These are phyloP conservation scores for Proales similis DNA, from an alignment of 1,140 invertebrate genomes.

Conservation along the genomic window DNA sequence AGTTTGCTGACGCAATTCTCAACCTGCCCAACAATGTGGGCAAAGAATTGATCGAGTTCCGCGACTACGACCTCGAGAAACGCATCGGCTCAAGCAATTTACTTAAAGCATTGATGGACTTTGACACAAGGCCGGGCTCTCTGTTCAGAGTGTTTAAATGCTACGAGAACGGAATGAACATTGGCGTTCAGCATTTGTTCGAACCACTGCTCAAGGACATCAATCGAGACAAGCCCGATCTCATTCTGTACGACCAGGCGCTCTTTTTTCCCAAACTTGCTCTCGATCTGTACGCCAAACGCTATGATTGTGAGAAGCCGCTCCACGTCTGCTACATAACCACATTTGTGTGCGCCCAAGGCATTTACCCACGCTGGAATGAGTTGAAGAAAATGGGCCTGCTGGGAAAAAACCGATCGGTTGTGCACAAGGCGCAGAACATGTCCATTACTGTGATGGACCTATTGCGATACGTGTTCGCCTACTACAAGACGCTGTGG, in stretches of 20 bases:
- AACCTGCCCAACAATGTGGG: slow-evolving; percentile 28
- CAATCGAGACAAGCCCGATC: slow-evolving; percentile 15
- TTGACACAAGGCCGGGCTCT: slow-evolving; percentile 26
- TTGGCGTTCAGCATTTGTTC: slow-evolving; percentile 18
- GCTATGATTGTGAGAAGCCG: slow-evolving; percentile 12
- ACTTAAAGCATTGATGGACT: slow-evolving; percentile 31
- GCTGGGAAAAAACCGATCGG: background rate
- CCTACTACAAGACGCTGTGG: slow-evolving; percentile 34
- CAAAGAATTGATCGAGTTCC: slow-evolving; percentile 29
- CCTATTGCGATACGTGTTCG: slow-evolving; percentile 24
- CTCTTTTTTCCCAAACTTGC: slow-evolving; percentile 34
- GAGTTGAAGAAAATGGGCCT: slow-evolving; percentile 36
- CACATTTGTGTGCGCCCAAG: slow-evolving; percentile 32
- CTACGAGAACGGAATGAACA: slow-evolving; percentile 26
- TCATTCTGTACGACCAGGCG: slow-evolving; percentile 32
- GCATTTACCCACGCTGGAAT: slow-evolving; percentile 31
- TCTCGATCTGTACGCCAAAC: slow-evolving; percentile 18
- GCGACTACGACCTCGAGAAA: slow-evolving; percentile 32
- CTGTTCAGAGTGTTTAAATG: slow-evolving; percentile 36
- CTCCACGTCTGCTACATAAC: slow-evolving; percentile 15
- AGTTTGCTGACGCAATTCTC: slow-evolving; percentile 21
- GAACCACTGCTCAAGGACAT: slow-evolving; percentile 17
- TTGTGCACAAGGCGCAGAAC: background rate
- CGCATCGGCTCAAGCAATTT: slow-evolving; percentile 16
- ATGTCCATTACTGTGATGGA: slow-evolving; percentile 5